Conservation (phyloP, 2,888 invertebrate genomes). For the Chrysodeixis includens region DNA sequence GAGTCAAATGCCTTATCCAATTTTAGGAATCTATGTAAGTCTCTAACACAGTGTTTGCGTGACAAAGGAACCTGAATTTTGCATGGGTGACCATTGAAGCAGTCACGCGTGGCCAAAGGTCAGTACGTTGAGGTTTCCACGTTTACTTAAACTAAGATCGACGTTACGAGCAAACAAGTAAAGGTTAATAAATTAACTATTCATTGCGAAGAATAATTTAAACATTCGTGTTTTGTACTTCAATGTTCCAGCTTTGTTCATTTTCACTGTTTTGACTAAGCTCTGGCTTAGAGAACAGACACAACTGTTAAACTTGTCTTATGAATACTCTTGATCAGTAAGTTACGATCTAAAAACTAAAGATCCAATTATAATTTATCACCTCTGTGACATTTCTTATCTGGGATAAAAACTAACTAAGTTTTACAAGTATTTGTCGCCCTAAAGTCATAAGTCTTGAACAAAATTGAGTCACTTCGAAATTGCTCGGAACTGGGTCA, state of each 20-base stretch:
- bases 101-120: slow-evolving; percentile 65
- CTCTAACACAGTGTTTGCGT: slow-evolving; percentile 59
- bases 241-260: neutral
- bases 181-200: slow-evolving; percentile 5
- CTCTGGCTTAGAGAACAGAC: neutral
- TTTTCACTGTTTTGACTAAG: neutral
- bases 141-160: slow-evolving; percentile 34
- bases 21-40: slow-evolving; percentile 37
- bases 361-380: neutral
- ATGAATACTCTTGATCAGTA: too few species aligned
- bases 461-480: neutral
- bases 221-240: neutral
- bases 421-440: neutral
- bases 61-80: slow-evolving; percentile 65
- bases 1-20: slow-evolving; percentile 36
- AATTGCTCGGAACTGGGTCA: slow-evolving; percentile 18
- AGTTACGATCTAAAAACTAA: neutral
- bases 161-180: slow-evolving; percentile 13
- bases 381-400: neutral
- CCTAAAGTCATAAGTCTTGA: slow-evolving; percentile 10
- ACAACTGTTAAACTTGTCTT: neutral
- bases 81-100: slow-evolving; percentile 61
- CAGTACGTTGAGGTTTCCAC: slow-evolving; percentile 51
- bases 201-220: neutral
- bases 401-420: slow-evolving; percentile 13